Conservation (phyloP, 2,888 invertebrate genomes). For the Amorpha juglandis region DNA sequence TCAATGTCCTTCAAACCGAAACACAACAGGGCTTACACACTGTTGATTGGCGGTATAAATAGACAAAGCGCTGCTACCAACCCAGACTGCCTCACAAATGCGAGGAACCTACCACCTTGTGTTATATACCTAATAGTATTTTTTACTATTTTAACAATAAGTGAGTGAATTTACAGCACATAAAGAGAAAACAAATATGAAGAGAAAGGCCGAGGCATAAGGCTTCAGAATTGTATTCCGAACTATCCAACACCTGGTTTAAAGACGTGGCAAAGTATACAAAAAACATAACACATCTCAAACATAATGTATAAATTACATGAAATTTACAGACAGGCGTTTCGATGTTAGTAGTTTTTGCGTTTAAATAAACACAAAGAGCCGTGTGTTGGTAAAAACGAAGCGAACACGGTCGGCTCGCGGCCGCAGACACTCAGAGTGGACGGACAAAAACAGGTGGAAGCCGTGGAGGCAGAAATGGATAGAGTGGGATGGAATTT, state of each 20-base stretch:
- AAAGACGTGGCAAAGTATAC: neutral
- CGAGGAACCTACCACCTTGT: no score
- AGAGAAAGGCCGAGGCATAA: no score
- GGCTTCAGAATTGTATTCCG: no score
- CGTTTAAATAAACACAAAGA: slow-evolving; percentile 14
- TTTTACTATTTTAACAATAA: no score
- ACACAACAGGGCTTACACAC: no score
- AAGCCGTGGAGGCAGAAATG: neutral
- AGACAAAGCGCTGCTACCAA: no score
- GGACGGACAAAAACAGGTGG: neutral
- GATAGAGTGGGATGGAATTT: neutral
- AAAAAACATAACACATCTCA: slow-evolving; percentile 3
- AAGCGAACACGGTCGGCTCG: slow-evolving; percentile 18
- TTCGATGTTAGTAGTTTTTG: slow-evolving; percentile 13
- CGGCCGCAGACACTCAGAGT: neutral
- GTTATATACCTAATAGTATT: no score
- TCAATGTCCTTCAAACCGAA: no score
- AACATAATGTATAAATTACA: slow-evolving; percentile 9
- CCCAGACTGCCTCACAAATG: no score
- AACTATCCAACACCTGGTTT: neutral
- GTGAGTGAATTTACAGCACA: no score
- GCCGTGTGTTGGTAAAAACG: slow-evolving; percentile 5
- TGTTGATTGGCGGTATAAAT: no score
- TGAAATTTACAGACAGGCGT: slow-evolving; percentile 14
- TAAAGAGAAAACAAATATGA: no score